A percentile compares a stretch with the other conserved stretches of the same genome.
These are phyloP conservation scores for Apamea anceps DNA, from an alignment of 2,888 invertebrate genomes.

Conservation along the genomic window DNA sequence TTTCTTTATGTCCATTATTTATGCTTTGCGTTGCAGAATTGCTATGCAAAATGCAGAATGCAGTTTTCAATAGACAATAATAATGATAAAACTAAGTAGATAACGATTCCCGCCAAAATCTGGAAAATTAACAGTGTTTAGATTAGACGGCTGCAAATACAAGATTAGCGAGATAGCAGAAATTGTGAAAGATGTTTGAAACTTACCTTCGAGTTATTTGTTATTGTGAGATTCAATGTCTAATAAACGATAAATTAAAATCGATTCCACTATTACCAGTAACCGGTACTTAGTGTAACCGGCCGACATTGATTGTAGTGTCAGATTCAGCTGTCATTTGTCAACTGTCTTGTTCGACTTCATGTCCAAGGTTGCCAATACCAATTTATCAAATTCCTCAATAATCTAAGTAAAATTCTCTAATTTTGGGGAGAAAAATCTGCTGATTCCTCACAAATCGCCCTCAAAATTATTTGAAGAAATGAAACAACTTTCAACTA, in stretches of 20 bases:
- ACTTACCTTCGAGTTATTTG: conserved; percentile 19
- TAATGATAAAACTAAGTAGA: not conserved
- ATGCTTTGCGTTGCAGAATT: conserved; percentile 24
- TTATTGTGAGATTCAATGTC: not conserved
- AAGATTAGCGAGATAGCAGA: not conserved
- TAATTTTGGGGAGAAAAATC: no score
- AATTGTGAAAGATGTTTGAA: not conserved
- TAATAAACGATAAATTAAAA: not conserved
- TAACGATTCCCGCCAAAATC: conserved; percentile 64
- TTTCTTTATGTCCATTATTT: conserved; percentile 81
- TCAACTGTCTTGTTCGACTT: not conserved
- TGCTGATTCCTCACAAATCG: no score
- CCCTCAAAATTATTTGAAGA: no score
- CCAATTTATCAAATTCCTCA: no score
- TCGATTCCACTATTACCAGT: not conserved
- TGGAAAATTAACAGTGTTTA: conserved; percentile 13
- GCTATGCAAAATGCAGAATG: conserved; percentile 15
- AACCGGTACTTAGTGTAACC: not conserved
- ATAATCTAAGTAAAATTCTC: no score
- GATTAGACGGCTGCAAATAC: not conserved
- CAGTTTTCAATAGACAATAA: conserved; percentile 43
- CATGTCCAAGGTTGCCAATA: no score
- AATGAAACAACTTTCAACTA: no score
- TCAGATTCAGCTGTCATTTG: not conserved
- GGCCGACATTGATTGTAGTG: not conserved